A percentile compares a stretch with the other conserved stretches of the same genome.
Conservation (phyloP, 2,888 invertebrate genomes). For the Caenorhabditis japonica region DNA sequence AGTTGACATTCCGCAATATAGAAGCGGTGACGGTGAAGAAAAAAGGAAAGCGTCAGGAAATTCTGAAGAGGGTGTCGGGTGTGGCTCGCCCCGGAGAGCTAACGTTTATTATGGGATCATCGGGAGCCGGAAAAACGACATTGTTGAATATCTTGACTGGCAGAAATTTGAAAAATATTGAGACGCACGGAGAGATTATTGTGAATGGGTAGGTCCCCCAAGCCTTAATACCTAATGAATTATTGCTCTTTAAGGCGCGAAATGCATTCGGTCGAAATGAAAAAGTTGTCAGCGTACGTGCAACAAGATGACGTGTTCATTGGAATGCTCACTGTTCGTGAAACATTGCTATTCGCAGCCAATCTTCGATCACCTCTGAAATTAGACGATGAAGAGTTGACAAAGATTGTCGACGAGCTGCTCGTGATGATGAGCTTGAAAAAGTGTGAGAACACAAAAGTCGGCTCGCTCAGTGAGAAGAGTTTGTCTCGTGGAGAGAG, state of each 20-base stretch:
- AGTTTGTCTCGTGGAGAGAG: constrained; percentile 96
- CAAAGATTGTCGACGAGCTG: constrained; percentile 49
- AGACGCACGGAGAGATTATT: constrained; percentile 55
- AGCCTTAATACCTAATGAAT: neutral
- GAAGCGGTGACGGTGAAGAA: constrained; percentile 35
- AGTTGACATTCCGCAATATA: constrained; percentile 32
- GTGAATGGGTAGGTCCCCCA: constrained; percentile 46
- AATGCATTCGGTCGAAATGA: constrained; percentile 78
- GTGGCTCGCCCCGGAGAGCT: constrained; percentile 54
- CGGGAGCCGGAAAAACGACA: constrained; percentile 91
- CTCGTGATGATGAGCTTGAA: constrained; percentile 53
- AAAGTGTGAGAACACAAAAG: constrained; percentile 51
- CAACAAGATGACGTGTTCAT: constrained; percentile 91
- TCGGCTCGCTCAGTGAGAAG: constrained; percentile 79
- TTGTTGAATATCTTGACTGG: constrained; percentile 88
- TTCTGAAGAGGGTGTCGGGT: constrained; percentile 50
- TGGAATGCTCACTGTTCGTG: constrained; percentile 86
- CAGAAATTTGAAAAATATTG: constrained; percentile 78
- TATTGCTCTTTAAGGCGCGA: constrained; percentile 25
- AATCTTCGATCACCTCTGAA: constrained; percentile 43
- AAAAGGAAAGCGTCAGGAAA: constrained; percentile 25
- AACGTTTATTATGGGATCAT: constrained; percentile 77
- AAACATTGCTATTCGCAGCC: constrained; percentile 87
- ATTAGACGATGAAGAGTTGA: constrained; percentile 62
- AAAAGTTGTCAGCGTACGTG: constrained; percentile 86